Conservation (phyloP, 2,113 vertebrate species). For the Hemichromis elongatus region DNA sequence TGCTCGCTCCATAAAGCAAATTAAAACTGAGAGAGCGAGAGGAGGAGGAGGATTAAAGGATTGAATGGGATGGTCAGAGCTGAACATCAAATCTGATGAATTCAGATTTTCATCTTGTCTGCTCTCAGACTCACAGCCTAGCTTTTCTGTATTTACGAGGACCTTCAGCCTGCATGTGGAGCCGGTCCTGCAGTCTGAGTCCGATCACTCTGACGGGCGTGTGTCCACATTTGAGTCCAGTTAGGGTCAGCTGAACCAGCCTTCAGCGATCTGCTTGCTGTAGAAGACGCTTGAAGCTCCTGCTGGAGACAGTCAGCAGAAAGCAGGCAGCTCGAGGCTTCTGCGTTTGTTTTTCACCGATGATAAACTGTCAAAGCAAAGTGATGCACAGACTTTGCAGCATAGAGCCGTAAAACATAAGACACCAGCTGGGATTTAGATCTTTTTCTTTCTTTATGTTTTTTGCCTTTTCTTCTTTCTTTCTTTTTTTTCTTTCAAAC, state of each 20-base stretch:
- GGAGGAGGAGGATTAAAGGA: background rate
- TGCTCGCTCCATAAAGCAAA: background rate
- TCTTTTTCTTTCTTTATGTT: background rate
- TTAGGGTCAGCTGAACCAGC: background rate
- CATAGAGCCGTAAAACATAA: no score
- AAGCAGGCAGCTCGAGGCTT: background rate
- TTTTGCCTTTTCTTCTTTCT: background rate
- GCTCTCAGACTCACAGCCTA: background rate
- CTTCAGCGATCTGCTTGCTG: background rate
- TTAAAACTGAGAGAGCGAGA: background rate
- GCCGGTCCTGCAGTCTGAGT: background rate
- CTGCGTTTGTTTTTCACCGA: accelerated
- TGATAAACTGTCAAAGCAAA: background rate
- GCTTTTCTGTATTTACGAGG: background rate
- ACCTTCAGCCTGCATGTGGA: background rate
- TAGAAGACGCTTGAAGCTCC: background rate
- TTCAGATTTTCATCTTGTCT: background rate
- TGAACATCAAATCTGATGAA: background rate
- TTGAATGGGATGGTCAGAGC: background rate
- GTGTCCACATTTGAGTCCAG: background rate
- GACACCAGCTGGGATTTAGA: no score
- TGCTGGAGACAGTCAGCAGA: background rate
- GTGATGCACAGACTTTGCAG: background rate
- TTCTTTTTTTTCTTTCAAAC: background rate
- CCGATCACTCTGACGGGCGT: background rate